Percentiles rank a stretch among this genome's conserved stretches.
Evolutionary conservation across 2,888 invertebrate genomes (phyloP).

Genomic region (Furcula furcula): DNA sequence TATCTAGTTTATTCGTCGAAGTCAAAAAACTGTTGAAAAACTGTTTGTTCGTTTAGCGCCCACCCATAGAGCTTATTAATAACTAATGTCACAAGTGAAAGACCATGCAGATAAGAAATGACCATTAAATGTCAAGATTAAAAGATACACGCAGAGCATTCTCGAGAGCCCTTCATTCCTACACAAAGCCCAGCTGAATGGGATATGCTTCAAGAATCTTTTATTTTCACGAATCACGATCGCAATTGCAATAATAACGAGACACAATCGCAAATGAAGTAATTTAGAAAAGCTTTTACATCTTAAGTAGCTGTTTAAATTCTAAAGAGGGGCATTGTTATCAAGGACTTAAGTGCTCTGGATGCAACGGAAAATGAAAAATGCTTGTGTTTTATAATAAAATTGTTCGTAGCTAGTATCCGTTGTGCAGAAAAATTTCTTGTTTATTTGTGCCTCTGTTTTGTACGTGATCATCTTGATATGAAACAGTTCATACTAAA

Average conservation of each 20-base stretch:
- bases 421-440: not conserved
- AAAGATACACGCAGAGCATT: not conserved
- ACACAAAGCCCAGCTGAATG: not conserved
- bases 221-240: constrained; percentile 10
- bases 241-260: constrained; percentile 2
- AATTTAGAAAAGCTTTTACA: constrained; percentile 20
- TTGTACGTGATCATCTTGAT: not conserved
- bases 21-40: too few species aligned
- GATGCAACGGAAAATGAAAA: constrained; percentile 14
- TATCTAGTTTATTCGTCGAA: too few species aligned
- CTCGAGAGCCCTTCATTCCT: not conserved
- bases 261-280: constrained; percentile 23
- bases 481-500: too few species aligned
- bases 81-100: too few species aligned
- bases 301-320: constrained; percentile 24
- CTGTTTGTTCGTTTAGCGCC: too few species aligned
- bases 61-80: too few species aligned
- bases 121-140: not conserved
- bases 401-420: constrained; percentile 5
- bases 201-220: constrained; percentile 1
- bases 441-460: constrained; percentile 1
- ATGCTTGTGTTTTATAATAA: constrained; percentile 12
- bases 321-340: constrained; percentile 17
- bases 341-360: constrained; percentile 21
- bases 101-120: too few species aligned